Evolutionary conservation across 2,113 vertebrate genomes (phyloP), one percentile per base, ranked within the genome.

Genomic region (Python bivittatus): DNA sequence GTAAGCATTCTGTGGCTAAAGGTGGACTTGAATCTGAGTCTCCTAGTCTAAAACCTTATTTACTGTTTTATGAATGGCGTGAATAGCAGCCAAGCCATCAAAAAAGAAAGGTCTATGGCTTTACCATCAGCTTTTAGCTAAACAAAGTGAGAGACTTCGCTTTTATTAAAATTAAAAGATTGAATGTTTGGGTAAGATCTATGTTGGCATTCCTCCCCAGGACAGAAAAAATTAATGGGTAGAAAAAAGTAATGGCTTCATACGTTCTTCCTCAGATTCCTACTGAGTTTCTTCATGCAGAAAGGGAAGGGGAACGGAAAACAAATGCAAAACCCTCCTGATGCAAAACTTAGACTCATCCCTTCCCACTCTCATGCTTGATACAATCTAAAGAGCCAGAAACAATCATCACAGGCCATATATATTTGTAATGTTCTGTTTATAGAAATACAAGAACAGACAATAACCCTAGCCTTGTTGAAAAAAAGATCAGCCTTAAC

Each of bases 401-500:
- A 33, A 9, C 29, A 15, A 25, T 13, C 42, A 54, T 38, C 72
- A 85, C 57, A 15, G 11, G n/a, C 1, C 4, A 29, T 86, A 33
- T 64, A 38, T 23, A 48, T 25, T 88, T 88, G 15, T 48, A 92
- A 58, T 33, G n/a, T 27, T 25, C 54, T 60, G 10, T n/a, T 54
- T 38, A 6, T 64, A 87, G n/a, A 54, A 61, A 42, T 2, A 27
- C 56, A 60, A 22, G 20, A 25, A 0, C 6, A 58, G 11, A 42
- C 23, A 60, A 25, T n/a, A 56, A 88, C 44, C 25, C 53, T 33
- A n/a, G 86, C 85, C 6, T 0, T 33, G 12, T 7, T 91, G 92
- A 93, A 95, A 94, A 54, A 56, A 91, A 92, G 12, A 15, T 89
- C 79, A 91, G 88, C 92, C 83, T 52, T 64, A 90, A 83, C 8